Evolutionary conservation across 2,888 invertebrate genomes (phyloP).

Genomic region (Diarsia dahlii): DNA sequence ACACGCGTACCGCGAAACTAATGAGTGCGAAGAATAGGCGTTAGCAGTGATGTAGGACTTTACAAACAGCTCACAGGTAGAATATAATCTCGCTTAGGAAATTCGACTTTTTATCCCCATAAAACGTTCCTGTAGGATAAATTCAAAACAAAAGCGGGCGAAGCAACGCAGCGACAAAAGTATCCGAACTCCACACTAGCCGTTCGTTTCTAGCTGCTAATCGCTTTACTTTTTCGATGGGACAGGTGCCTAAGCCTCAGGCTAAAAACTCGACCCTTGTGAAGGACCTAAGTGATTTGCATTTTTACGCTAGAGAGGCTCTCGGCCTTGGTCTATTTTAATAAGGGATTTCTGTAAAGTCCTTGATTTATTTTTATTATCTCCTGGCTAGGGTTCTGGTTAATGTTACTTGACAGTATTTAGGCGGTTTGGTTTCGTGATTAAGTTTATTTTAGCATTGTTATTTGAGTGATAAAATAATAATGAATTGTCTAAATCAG

Average conservation of each 20-base stretch:
- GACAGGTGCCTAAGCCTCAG: not conserved
- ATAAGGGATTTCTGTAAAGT: conserved; percentile 22
- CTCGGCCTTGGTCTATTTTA: conserved; percentile 31
- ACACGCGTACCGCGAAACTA: too few relatives aligned
- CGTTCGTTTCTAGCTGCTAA: not conserved
- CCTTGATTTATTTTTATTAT: conserved; percentile 21
- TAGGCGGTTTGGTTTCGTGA: conserved; percentile 1
- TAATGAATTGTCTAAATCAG: too few relatives aligned
- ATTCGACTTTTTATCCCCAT: not conserved
- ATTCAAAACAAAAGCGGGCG: too few relatives aligned
- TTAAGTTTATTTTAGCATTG: not conserved
- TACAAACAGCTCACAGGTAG: not conserved
- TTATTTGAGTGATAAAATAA: not conserved
- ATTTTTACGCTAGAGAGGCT: conserved; percentile 39
- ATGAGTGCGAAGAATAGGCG: too few relatives aligned
- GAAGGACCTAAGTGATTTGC: conserved; percentile 46
- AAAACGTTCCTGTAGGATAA: not conserved
- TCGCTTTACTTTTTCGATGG: not conserved
- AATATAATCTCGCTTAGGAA: not conserved
- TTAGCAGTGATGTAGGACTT: not conserved
- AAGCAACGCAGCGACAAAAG: not conserved
- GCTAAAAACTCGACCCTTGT: conserved; percentile 5
- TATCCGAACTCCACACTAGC: not conserved
- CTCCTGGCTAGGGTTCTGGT: not conserved
- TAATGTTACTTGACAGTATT: conserved; percentile 7